A percentile compares a stretch with the other conserved stretches of the same genome.
These are phyloP conservation scores for Philypnodon macrostomus DNA, from an alignment of 2,797 vertebrate species.

Conservation along the genomic window DNA sequence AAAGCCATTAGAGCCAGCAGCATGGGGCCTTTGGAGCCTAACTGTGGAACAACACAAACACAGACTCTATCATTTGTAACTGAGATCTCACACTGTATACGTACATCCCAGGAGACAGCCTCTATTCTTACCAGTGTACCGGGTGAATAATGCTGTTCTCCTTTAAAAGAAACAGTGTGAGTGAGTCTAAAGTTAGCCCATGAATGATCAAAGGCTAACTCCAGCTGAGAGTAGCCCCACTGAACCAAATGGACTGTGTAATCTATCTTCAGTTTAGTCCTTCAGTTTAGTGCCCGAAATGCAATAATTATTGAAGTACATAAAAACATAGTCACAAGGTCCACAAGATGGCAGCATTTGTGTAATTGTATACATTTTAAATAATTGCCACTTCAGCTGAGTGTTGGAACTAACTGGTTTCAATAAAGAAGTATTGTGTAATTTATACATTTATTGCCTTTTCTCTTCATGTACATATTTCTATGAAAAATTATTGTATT, in stretches of 20 bases:
- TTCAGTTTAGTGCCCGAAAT: not conserved
- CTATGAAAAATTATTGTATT: too few species aligned
- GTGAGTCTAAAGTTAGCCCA: conserved; percentile 16
- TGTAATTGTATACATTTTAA: too few species aligned
- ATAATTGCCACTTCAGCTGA: too few species aligned
- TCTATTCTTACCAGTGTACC: too few species aligned
- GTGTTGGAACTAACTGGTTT: too few species aligned
- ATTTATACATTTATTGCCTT: too few species aligned
- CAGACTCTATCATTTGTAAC: too few species aligned
- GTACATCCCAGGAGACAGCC: not conserved
- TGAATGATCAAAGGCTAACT: not conserved
- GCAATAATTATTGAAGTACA: not conserved
- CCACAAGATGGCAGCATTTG: conserved; percentile 6
- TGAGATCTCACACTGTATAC: not conserved
- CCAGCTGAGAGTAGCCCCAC: conserved; percentile 11
- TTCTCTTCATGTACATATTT: too few species aligned
- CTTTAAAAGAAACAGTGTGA: not conserved
- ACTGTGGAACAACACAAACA: too few species aligned
- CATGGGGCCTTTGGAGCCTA: too few species aligned
- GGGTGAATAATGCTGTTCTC: not conserved
- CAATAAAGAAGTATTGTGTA: too few species aligned
- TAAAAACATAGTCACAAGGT: not conserved
- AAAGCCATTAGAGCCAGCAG: too few species aligned
- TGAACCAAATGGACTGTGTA: conserved; percentile 7
- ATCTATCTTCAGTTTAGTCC: not conserved